Evolutionary conservation across 1,140 invertebrate genomes (phyloP).

Genomic region (Drosophila ironensis): DNA sequence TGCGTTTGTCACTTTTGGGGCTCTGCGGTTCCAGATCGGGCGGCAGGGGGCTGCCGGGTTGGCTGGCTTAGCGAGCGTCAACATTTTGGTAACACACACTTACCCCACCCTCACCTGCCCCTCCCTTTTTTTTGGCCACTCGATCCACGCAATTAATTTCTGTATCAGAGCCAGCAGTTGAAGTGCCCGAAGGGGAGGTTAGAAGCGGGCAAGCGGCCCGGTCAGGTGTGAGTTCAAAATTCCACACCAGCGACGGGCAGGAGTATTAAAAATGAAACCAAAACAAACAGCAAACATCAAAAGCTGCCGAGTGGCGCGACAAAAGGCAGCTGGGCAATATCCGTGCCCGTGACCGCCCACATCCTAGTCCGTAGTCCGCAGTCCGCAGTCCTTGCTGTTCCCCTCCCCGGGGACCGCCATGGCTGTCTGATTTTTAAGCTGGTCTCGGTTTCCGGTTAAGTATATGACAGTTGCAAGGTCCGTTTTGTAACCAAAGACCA

Average conservation of each 20-base stretch:
- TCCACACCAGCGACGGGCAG: slow-evolving; percentile 33
- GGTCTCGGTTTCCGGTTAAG: slow-evolving; percentile 38
- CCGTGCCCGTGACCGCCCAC: slow-evolving; percentile 31
- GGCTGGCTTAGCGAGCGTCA: slow-evolving; percentile 67
- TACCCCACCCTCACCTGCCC: slow-evolving; percentile 3
- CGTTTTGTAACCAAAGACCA: slow-evolving; percentile 48
- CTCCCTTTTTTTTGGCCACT: slow-evolving; percentile 59
- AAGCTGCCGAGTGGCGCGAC: slow-evolving; percentile 50
- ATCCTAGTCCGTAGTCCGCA: too few species aligned
- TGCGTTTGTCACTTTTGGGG: slow-evolving; percentile 75
- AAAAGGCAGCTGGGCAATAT: slow-evolving; percentile 56
- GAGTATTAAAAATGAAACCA: slow-evolving; percentile 74
- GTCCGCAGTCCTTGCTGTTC: too few species aligned
- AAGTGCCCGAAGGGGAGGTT: slow-evolving; percentile 37
- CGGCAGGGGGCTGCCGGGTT: slow-evolving; percentile 1
- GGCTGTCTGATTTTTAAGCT: slow-evolving; percentile 55
- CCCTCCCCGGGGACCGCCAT: slow-evolving; percentile 3
- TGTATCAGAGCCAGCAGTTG: slow-evolving; percentile 60
- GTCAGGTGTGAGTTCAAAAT: slow-evolving; percentile 31
- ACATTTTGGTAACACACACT: slow-evolving; percentile 72
- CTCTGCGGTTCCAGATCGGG: slow-evolving; percentile 51
- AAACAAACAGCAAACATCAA: slow-evolving; percentile 76
- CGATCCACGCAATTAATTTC: slow-evolving; percentile 79
- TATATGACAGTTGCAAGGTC: slow-evolving; percentile 45
- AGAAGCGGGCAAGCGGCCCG: background rate